These are phyloP conservation scores for Psylliodes chrysocephalus DNA, from an alignment of 2,888 invertebrate species.

Conservation along the genomic window DNA sequence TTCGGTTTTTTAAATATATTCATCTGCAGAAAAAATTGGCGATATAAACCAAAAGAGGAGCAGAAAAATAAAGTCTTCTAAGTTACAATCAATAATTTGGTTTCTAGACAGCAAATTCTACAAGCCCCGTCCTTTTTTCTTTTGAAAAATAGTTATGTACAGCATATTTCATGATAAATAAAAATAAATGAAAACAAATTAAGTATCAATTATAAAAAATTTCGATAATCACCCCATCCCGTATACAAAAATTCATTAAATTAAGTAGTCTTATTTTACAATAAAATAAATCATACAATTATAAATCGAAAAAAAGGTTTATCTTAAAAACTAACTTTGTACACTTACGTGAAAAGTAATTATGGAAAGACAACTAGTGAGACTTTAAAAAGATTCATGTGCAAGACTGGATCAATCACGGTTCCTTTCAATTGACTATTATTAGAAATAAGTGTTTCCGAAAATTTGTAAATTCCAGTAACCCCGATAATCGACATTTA, in stretches of 20 bases:
- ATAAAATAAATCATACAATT: neutral
- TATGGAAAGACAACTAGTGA: conserved; percentile 46
- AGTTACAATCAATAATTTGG: conserved; percentile 36
- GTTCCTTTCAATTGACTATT: conserved; percentile 9
- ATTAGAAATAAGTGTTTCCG: conserved; percentile 11
- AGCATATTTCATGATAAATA: neutral
- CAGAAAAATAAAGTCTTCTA: conserved; percentile 35
- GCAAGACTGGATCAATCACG: conserved; percentile 28
- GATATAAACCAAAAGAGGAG: conserved; percentile 29
- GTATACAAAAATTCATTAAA: neutral
- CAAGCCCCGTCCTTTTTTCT: conserved; percentile 23
- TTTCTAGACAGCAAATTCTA: conserved; percentile 38
- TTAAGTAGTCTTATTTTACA: neutral
- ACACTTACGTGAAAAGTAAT: conserved; percentile 43
- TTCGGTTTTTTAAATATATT: conserved; percentile 36
- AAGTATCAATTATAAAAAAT: conserved; percentile 8
- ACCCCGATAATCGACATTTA: too few relatives aligned
- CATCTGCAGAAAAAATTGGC: conserved; percentile 29
- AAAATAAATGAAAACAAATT: conserved; percentile 4
- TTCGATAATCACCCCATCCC: conserved; percentile 11
- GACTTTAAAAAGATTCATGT: conserved; percentile 38
- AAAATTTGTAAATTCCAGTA: conserved; percentile 7
- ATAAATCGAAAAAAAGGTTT: conserved; percentile 31
- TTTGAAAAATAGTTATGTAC: conserved; percentile 31
- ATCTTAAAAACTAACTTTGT: conserved; percentile 47